Percentiles rank a stretch among this genome's conserved stretches.
Conservation (phyloP, 2,888 invertebrate genomes). For the Nephrocerus scutellatus region DNA sequence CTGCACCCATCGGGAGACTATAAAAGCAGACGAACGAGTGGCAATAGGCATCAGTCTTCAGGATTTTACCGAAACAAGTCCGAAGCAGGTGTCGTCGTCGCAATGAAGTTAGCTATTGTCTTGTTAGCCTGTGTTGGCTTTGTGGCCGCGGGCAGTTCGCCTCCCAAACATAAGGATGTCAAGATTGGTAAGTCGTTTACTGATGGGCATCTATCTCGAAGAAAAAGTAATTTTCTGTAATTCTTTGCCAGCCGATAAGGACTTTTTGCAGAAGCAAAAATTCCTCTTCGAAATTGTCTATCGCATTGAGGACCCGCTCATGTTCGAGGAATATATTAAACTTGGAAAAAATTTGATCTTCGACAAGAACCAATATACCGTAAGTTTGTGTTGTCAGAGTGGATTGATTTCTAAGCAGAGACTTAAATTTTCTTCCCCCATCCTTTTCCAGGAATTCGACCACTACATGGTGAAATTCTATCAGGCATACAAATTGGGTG, state of each 20-base stretch:
- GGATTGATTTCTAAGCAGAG: slow-evolving; percentile 3
- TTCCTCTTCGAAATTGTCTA: slow-evolving; percentile 26
- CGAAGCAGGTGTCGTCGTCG: slow-evolving; percentile 27
- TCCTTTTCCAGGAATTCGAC: slow-evolving; percentile 3
- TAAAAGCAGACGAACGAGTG: too few relatives aligned
- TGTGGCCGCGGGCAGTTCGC: slow-evolving; percentile 30
- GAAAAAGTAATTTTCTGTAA: too few relatives aligned
- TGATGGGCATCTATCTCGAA: too few relatives aligned
- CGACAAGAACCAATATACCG: slow-evolving; percentile 21
- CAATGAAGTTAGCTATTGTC: slow-evolving; percentile 36
- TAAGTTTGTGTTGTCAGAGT: too few relatives aligned
- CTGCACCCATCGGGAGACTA: too few relatives aligned
- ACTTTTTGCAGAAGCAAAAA: slow-evolving; percentile 25
- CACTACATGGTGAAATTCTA: slow-evolving; percentile 41
- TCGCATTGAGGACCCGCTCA: slow-evolving; percentile 23
- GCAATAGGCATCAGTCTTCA: slow-evolving; percentile 34
- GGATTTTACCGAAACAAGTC: slow-evolving; percentile 31
- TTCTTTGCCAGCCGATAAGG: slow-evolving; percentile 27
- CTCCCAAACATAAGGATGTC: slow-evolving; percentile 23
- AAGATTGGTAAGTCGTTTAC: too few relatives aligned
- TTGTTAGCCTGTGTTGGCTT: slow-evolving; percentile 37
- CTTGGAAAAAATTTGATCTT: slow-evolving; percentile 19
- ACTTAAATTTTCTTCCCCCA: not conserved
- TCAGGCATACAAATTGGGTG: slow-evolving; percentile 49
- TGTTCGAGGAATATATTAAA: slow-evolving; percentile 28